A percentile compares a stretch with the other conserved stretches of the same genome.
Conservation (phyloP, 2,888 invertebrate species). For the Sclerodermus sp. region DNA sequence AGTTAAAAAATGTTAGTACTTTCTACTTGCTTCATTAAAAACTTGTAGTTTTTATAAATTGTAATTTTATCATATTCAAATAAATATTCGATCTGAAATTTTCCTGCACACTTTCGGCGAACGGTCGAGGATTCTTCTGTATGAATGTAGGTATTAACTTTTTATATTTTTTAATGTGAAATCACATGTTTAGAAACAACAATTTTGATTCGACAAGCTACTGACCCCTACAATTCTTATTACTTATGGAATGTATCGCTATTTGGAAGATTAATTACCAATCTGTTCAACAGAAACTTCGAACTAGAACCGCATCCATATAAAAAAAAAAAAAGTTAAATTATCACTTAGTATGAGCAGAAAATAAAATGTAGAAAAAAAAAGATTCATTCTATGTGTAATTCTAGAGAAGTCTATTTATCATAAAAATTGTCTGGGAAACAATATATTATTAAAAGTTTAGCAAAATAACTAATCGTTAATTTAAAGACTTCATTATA, state of each 20-base stretch:
- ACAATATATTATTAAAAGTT: too few species aligned
- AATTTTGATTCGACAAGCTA: slow-evolving; percentile 40
- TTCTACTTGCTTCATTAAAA: not conserved
- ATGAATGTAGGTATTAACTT: slow-evolving; percentile 2
- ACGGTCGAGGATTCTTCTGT: slow-evolving; percentile 30
- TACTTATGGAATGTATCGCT: slow-evolving; percentile 55
- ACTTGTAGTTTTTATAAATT: too few species aligned
- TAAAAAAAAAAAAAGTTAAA: slow-evolving; percentile 1
- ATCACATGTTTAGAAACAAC: slow-evolving; percentile 36
- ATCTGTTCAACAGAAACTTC: slow-evolving; percentile 24
- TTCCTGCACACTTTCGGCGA: slow-evolving; percentile 40
- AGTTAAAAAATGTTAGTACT: slow-evolving; percentile 17
- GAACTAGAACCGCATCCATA: slow-evolving; percentile 8
- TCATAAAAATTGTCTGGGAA: too few species aligned
- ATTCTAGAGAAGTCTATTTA: too few species aligned
- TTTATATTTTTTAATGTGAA: slow-evolving; percentile 9
- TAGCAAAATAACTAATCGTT: too few species aligned
- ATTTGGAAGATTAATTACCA: slow-evolving; percentile 50
- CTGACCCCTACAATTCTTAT: slow-evolving; percentile 30
- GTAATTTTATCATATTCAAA: slow-evolving; percentile 16
- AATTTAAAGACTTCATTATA: too few species aligned
- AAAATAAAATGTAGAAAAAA: too few species aligned
- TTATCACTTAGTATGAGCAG: too few species aligned
- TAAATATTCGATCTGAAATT: slow-evolving; percentile 30
- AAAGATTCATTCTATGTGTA: too few species aligned